Evolutionary conservation across 2,888 invertebrate genomes (phyloP), one percentile per base, ranked within the genome.

Genomic region (Yponomeuta cagnagella): DNA sequence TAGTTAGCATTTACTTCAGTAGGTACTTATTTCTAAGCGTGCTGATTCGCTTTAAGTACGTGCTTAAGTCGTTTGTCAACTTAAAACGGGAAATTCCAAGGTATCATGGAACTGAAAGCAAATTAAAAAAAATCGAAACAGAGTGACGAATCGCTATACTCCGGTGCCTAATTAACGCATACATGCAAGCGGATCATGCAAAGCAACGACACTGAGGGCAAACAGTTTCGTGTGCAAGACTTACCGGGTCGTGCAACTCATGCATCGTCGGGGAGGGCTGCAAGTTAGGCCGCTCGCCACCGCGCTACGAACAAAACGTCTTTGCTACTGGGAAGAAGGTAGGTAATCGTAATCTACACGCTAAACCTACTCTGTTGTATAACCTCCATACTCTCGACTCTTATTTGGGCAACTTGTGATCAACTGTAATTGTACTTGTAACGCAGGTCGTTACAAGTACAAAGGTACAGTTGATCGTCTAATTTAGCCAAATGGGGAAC

Each of bases 231-330:
- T 68, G 68, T 30, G 48, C 9, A 23, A 63, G 85, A 93, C 93
- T 93, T 85, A 93, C 93, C 92, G 93, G 90, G 76, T 93, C 93
- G 83, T 93, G 93, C 83, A 93, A 87, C 78, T 93, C 93, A 87
- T 93, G 93, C 88, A 93, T 92, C 79, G 93, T 92, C 78, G 93
- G 90, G 75, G 93, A 91, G 74, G 93, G 89, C 84, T 93, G 90
- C 87, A 93, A 85, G 80, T 93, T 93, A 77, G 93, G 87, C 81
- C 91, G 37, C 23, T 23, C 93, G 75, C 83, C 84, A 75, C 89
- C 93, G 79, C 93, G 92, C 93, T 93, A 88, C 79, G 80, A 77
- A 85, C 80, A 88, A 84, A 91, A 86, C 81, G 90, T 75, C 95
- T 77, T 95, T 93, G 78, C 96, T 93, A 64, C 69, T 70, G 58